Base-by-base conservation (phyloP, 2,113 vertebrate genomes). In the Myiozetetes cayanensis region DNA sequence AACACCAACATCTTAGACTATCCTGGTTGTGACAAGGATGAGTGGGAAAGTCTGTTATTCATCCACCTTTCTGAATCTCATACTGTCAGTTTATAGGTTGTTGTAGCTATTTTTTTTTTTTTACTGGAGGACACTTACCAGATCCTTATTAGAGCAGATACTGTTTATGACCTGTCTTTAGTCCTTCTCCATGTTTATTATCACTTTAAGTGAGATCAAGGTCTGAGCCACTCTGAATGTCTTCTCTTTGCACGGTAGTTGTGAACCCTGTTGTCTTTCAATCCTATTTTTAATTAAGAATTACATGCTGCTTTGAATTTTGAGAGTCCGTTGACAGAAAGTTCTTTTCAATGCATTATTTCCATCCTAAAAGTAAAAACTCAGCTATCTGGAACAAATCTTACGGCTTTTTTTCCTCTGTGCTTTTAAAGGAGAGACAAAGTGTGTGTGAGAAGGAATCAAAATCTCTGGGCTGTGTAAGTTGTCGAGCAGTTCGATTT, bases 361-460 rank as follows among this genome's bases (percentile, higher is more conserved):
- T 87, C 25, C 61, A 35, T 58, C 14, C 20, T 73, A 49, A 82
- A 52, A 80, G 12, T 33, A 39, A 47, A 78, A 81, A 18, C 21
- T 92, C 20, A 16, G 20, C 2, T 71, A 56, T 28, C 13, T 78
- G 58, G 56, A 85, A 58, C 46, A 53, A 81, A 44, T 55, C 12
- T 71, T 14, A 30, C 0, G 5, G 4, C 9, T 63, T 91, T 72
- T 89, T 53, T 11, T 31, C 37, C 17, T 37, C 22, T 96, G 65
- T 65, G 24, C 50, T 94, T 37, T 37, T 96, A 35, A 91, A 98
- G 98, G 98, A 98, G 78, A 98, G 93, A 71, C 85, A 95, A 81
- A 94, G 56, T 37, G 96, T 98, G 31, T 97, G 52, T 0, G 98
- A 98, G 91, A 97, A 97, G 87, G 98, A 98, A 96, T 98, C 97